Base-by-base conservation (phyloP, 2,888 invertebrate species). In the Nomada fabriciana region DNA sequence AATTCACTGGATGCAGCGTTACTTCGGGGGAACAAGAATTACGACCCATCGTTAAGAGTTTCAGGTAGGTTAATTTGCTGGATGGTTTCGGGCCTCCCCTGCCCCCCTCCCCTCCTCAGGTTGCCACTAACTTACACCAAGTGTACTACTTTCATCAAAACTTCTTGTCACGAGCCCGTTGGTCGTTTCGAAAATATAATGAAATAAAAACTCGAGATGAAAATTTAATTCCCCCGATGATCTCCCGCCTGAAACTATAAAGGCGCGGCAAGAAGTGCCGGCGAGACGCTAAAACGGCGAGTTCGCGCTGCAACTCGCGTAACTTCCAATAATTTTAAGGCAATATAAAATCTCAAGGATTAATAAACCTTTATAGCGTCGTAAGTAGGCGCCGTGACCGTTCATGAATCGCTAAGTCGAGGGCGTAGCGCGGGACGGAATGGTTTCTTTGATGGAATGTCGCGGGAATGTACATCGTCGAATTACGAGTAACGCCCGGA, bases 41-140 rank as follows among this genome's bases (percentile, higher is more conserved):
- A 68, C 72, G 80, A 74, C 61, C 64, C 36, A 47, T 36, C 64
- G 78, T 84, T 63, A 50, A 53, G 57, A 81, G 67, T 82, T 84
- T 84, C 76, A 86, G 82, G 63, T 86, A 71, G 79, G 87, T 79
- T 87, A 86, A 87, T 86, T 84, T 70, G 25, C 82, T 70, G 59
- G 79, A 72, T 53, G 75, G 76, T 81, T 80, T 76, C 60, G 70
- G 55, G 42, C 29, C 25, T n/a, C 55, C 7, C 7, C 36, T 7
- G 42, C 29, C 25, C 20, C 55, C 7, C 7, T 7, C 36, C 36
- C 0, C 36, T 1, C 5, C 36, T 36, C 42, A 67, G n/a, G 52
- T 52, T 52, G 60, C 57, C 52, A 20, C 53, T 43, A 60, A 73
- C 43, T 76, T 61, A 42, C 36, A 15, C 29, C 50, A 23, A 71